Base-by-base conservation (phyloP, 1,140 invertebrate species). In the Adoxophyes honmai region DNA sequence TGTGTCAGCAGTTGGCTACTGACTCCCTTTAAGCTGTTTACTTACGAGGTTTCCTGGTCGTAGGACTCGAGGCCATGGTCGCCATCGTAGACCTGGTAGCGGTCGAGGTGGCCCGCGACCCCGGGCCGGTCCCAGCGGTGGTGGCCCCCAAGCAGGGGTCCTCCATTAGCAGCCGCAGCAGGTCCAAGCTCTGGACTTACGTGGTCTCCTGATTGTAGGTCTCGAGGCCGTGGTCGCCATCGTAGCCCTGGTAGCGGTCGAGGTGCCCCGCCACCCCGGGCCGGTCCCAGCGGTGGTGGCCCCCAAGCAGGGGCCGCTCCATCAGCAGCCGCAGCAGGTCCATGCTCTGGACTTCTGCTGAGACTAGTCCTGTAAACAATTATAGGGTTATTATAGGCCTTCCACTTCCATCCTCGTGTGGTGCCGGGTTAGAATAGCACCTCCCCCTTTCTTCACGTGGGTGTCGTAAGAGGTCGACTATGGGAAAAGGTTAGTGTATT, bases 251-350 rank as follows among this genome's bases (percentile, higher is more conserved):
- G 5, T 28, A 21, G 42, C 11, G 42, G 42, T 48, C 60, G 10
- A 61, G 34, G 15, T 74, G 69, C 18, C 63, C 28, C 13, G 70
- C 68, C 13, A 75, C 72, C n/a, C 56, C 60, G 8, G 75, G 73
- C 0, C 56, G 36, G 35, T 81, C 78, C 75, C 70, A 78, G 48
- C 68, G 76, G 37, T 68, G 62, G 53, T 77, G 64, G 0, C 64
- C 60, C 0, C 54, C 57, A 8, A 62, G 33, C 79, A 78, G 78
- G 13, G 78, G 79, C 21, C 73, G 77, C 35, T 79, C 73, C 0
- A 72, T 55, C 13, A 86, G 62, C 2, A 84, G 11, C 0, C 80
- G 74, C 0, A 84, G 65, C 0, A 86, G 48, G 52, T 83, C 81
- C 61, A 81, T 55, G 15, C 69, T 69, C 5, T 76, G 75, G 13